Conservation (phyloP, 2,113 vertebrate genomes). For the Indicator indicator region DNA sequence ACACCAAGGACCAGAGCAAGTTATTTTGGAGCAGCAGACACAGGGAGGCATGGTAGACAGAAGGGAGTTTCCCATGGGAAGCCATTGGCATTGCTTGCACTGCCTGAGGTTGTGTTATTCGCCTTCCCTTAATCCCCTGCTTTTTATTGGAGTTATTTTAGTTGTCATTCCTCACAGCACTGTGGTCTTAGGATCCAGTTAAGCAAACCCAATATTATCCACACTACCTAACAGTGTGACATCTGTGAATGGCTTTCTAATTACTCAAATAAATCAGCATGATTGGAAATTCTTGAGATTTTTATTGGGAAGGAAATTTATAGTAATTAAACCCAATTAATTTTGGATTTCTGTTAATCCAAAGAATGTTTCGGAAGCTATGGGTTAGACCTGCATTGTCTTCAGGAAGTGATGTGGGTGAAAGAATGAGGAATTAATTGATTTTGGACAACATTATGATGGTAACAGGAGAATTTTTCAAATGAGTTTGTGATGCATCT, state of each 20-base stretch:
- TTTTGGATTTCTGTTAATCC: constrained; percentile 80
- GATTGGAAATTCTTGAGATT: constrained; percentile 87
- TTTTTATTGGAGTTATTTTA: background rate
- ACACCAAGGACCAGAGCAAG: background rate
- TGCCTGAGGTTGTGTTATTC: background rate
- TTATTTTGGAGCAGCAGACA: background rate
- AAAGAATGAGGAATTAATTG: constrained; percentile 54
- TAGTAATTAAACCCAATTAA: constrained; percentile 85
- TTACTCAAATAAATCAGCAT: constrained; percentile 85
- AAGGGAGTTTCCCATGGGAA: background rate
- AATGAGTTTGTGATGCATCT: constrained; percentile 2
- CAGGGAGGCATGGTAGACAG: rapidly evolving
- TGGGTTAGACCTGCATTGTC: constrained; percentile 29
- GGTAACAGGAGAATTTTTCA: constrained; percentile 19
- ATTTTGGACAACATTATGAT: constrained; percentile 49
- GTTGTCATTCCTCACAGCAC: constrained; percentile 20
- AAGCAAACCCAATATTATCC: constrained; percentile 64
- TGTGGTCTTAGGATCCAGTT: constrained; percentile 67
- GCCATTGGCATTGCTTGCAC: background rate
- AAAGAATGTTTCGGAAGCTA: constrained; percentile 58
- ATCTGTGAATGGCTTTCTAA: constrained; percentile 85
- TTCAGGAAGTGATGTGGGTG: constrained; percentile 51
- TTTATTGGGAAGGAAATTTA: constrained; percentile 87
- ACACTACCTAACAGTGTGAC: constrained; percentile 79
- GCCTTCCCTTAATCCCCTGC: background rate